Conservation (phyloP, 2,888 invertebrate genomes). For the Disparrhopalites patrizii region DNA sequence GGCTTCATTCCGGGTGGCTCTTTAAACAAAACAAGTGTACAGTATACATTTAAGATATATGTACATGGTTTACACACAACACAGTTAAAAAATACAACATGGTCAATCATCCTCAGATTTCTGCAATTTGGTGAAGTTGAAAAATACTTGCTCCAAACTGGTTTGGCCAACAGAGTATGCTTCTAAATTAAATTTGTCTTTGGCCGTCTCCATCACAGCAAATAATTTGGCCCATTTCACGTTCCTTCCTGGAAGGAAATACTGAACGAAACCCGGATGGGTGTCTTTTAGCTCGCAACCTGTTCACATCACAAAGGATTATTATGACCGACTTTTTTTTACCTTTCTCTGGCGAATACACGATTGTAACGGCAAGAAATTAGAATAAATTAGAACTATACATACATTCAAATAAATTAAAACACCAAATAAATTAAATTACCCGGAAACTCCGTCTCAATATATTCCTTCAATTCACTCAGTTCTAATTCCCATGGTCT, state of each 20-base stretch:
- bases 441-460: slow-evolving; percentile 6
- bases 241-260: slow-evolving; percentile 59
- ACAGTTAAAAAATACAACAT: neutral
- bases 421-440: too few species aligned
- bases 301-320: too few species aligned
- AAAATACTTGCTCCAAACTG: slow-evolving; percentile 68
- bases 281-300: slow-evolving; percentile 56
- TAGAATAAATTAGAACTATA: too few species aligned
- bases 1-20: too few species aligned
- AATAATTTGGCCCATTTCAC: slow-evolving; percentile 67
- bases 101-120: neutral
- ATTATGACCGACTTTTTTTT: too few species aligned
- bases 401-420: too few species aligned
- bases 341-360: too few species aligned
- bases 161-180: slow-evolving; percentile 77
- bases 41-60: neutral
- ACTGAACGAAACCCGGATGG: slow-evolving; percentile 67
- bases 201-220: slow-evolving; percentile 53
- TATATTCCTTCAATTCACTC: neutral
- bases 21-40: too few species aligned
- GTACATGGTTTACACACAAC: too few species aligned
- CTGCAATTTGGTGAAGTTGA: slow-evolving; percentile 35
- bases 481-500: neutral
- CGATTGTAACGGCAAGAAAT: too few species aligned
- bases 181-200: slow-evolving; percentile 59